These are phyloP conservation scores for Connochaetes taurinus DNA, from an alignment of 2,113 vertebrate genomes.

Conservation along the genomic window DNA sequence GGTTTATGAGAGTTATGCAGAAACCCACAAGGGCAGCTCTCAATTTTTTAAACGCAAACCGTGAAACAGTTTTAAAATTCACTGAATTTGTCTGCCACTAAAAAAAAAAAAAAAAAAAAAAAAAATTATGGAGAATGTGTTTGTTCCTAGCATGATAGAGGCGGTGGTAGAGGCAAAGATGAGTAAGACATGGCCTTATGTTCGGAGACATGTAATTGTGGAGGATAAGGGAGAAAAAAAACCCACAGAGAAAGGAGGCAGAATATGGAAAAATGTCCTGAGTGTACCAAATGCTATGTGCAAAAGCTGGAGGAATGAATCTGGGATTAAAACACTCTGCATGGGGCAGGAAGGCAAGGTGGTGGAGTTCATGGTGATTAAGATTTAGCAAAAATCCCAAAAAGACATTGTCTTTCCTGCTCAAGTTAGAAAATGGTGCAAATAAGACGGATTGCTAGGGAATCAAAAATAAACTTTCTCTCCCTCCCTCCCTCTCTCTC, in stretches of 20 bases:
- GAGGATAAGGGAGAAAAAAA: neutral
- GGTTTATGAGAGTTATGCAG: neutral
- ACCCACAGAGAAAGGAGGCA: neutral
- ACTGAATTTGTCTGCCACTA: neutral
- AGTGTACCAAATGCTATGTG: neutral
- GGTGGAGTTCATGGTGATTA: neutral
- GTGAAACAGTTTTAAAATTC: neutral
- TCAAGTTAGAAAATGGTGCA: neutral
- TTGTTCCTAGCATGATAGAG: too few species aligned
- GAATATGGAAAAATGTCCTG: neutral
- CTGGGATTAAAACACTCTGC: neutral
- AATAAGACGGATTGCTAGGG: neutral
- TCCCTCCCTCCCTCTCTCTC: neutral
- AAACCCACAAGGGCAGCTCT: neutral
- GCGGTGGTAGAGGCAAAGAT: neutral
- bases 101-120: neutral
- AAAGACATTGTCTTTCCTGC: neutral
- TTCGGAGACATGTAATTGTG: neutral
- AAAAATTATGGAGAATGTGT: neutral
- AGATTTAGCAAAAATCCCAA: neutral
- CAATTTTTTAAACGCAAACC: neutral
- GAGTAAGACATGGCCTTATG: neutral
- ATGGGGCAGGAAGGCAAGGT: neutral
- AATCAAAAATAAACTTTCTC: slow-evolving; percentile 27
- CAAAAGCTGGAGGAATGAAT: neutral